These are phyloP conservation scores for Rhogogaster chlorosoma DNA, from an alignment of 2,888 invertebrate genomes.

Conservation along the genomic window DNA sequence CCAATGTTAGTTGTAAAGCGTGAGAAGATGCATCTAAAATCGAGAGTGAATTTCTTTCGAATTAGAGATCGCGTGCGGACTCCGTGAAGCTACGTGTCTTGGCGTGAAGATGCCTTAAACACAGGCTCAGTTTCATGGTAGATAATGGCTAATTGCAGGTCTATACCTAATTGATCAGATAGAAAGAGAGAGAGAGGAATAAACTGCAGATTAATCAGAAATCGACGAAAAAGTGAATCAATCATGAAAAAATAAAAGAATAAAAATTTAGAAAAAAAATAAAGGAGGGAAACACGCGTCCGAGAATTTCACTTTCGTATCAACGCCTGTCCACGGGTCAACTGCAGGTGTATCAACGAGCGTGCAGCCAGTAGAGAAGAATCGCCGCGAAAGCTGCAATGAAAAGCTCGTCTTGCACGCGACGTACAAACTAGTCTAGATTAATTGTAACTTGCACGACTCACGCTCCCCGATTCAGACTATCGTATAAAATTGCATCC, in stretches of 20 bases:
- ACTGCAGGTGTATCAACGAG: background rate
- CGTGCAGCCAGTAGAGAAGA: background rate
- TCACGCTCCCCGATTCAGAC: slow-evolving; percentile 7
- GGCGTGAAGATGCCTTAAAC: background rate
- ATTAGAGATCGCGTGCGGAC: slow-evolving; percentile 55
- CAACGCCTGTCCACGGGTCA: background rate
- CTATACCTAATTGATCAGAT: background rate
- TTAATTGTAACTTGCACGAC: slow-evolving; percentile 32
- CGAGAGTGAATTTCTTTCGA: slow-evolving; percentile 52
- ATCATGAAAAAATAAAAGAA: background rate
- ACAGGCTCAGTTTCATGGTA: background rate
- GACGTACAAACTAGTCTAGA: slow-evolving; percentile 16
- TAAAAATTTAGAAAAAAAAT: background rate
- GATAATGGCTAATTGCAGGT: background rate
- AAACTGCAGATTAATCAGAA: background rate
- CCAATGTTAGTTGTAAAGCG: slow-evolving; percentile 31
- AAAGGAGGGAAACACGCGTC: background rate
- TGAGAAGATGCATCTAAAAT: slow-evolving; percentile 56
- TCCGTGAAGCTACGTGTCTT: slow-evolving; percentile 51
- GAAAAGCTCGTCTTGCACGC: slow-evolving; percentile 32
- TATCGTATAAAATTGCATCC: slow-evolving; percentile 43
- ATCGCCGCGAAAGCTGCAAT: background rate
- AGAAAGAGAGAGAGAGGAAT: background rate
- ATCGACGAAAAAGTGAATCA: background rate
- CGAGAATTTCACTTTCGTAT: slow-evolving; percentile 23